These are phyloP conservation scores for Zelleria hepariella DNA, from an alignment of 2,888 invertebrate genomes.

Conservation along the genomic window DNA sequence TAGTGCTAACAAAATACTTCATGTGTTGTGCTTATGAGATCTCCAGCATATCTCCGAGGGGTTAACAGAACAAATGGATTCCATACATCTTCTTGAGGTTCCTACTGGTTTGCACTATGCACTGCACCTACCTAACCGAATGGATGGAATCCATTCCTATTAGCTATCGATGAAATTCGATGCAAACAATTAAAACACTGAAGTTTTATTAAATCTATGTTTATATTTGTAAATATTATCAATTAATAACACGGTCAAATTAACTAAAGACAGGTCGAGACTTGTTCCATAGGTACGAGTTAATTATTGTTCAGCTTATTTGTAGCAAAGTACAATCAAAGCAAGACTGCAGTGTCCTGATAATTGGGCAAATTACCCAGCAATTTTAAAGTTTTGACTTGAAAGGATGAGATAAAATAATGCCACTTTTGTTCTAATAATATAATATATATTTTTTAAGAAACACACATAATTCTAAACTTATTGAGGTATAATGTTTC, in stretches of 20 bases:
- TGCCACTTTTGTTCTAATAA: constrained; percentile 44
- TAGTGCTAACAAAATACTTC: too few species aligned
- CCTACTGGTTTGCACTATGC: too few species aligned
- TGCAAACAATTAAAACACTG: constrained; percentile 24
- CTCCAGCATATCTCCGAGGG: too few species aligned
- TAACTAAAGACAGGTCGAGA: constrained; percentile 34
- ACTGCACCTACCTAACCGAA: too few species aligned
- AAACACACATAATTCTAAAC: constrained; percentile 59
- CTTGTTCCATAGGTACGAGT: constrained; percentile 33
- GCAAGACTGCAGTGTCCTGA: neutral
- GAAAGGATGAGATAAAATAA: constrained; percentile 28
- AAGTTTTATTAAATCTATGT: constrained; percentile 28
- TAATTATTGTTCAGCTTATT: constrained; percentile 13
- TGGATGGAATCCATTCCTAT: too few species aligned
- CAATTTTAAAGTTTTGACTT: neutral
- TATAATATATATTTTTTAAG: constrained; percentile 52
- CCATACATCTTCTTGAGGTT: too few species aligned
- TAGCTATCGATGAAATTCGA: too few species aligned
- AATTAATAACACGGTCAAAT: constrained; percentile 31
- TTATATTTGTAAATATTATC: constrained; percentile 41
- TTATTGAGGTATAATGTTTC: constrained; percentile 66
- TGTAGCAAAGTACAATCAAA: too few species aligned
- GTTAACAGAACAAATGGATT: too few species aligned
- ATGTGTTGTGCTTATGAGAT: too few species aligned
- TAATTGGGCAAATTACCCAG: neutral